phyloP scores from a whole-genome alignment of 2,113 vertebrate genomes.

The Amblyopsis rosae region DNA sequence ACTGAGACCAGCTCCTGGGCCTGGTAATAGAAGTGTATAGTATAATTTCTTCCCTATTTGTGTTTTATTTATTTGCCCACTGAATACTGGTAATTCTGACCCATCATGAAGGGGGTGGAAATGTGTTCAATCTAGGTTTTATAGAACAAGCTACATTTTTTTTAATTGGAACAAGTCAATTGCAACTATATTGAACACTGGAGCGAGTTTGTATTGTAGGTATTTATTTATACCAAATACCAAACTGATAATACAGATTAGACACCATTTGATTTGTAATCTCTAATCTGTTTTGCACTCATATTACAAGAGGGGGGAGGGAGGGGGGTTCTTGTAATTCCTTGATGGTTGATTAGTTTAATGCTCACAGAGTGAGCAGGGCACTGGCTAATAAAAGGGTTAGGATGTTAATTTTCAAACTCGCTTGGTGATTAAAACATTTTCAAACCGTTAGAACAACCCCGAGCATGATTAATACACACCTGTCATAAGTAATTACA shows the following conservation, averaged over 20 bases:
- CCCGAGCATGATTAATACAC: constrained; percentile 59
- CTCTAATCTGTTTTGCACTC: constrained; percentile 8
- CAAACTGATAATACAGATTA: not conserved
- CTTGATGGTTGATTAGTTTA: not conserved
- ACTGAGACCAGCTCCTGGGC: not conserved
- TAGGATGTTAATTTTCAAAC: constrained; percentile 53
- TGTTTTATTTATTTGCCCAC: not conserved
- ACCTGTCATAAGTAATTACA: constrained; percentile 69
- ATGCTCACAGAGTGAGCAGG: not conserved
- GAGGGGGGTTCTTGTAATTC: not conserved
- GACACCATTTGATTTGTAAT: constrained; percentile 15
- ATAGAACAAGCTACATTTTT: not conserved
- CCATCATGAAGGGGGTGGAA: not conserved
- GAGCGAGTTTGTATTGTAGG: not conserved
- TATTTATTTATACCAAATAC: not conserved
- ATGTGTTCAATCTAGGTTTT: not conserved
- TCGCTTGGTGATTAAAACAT: constrained; percentile 49
- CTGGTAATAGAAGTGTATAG: not conserved
- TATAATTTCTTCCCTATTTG: not conserved
- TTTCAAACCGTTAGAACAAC: constrained; percentile 51
- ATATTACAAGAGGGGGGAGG: not conserved
- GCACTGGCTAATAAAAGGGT: constrained; percentile 33
- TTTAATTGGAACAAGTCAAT: too few species aligned
- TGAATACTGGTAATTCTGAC: not conserved
- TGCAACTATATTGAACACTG: not conserved